Conservation (phyloP, 2,797 vertebrate species). For the Onychomys arenicola region DNA sequence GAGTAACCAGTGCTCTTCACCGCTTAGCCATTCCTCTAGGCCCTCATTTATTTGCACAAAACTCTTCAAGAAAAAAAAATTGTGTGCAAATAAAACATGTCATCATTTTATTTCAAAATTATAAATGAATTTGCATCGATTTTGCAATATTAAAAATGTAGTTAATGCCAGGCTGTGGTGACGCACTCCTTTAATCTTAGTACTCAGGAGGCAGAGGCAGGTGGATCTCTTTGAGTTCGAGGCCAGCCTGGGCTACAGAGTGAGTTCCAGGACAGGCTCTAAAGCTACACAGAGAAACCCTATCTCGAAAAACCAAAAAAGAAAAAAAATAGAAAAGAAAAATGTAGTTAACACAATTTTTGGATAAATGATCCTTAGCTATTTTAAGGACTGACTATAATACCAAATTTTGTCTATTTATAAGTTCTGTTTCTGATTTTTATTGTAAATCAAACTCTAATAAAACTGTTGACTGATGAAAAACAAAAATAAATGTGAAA, state of each 20-base stretch:
- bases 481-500: constrained; percentile 44
- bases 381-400: constrained; percentile 29
- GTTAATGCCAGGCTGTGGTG: too few relatives aligned
- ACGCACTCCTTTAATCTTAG: too few relatives aligned
- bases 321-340: too few relatives aligned
- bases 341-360: constrained; percentile 48
- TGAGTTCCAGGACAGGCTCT: too few relatives aligned
- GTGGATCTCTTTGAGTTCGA: too few relatives aligned
- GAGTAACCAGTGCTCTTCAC: background rate
- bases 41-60: background rate
- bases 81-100: constrained; percentile 42
- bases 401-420: constrained; percentile 24
- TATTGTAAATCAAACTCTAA: constrained; percentile 32
- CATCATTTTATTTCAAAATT: constrained; percentile 43
- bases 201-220: too few relatives aligned
- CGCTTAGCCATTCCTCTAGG: background rate
- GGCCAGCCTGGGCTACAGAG: too few relatives aligned
- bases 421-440: background rate
- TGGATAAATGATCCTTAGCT: constrained; percentile 27
- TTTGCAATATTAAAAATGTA: constrained; percentile 57
- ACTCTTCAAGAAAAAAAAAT: constrained; percentile 35
- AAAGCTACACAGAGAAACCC: too few relatives aligned
- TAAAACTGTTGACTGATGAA: background rate
- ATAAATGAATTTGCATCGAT: constrained; percentile 4
- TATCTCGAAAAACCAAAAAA: too few relatives aligned